Conservation (phyloP, 2,113 vertebrate species). For the Nibea coibor region DNA sequence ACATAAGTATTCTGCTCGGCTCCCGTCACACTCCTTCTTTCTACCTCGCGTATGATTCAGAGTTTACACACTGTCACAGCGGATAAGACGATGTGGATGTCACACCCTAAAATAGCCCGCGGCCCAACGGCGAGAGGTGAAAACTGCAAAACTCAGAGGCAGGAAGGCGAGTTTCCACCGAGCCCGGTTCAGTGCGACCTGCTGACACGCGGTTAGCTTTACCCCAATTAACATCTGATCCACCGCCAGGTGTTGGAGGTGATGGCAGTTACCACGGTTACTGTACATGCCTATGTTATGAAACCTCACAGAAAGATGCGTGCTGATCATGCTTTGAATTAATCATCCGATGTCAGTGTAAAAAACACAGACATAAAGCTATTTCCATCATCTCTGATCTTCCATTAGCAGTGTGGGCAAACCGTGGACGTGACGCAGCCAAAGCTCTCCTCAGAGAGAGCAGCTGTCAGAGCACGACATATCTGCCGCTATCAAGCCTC, state of each 20-base stretch:
- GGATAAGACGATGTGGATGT: slow-evolving; percentile 31
- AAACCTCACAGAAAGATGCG: slow-evolving; percentile 7
- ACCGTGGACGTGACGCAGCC: slow-evolving; percentile 10
- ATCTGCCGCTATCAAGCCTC: slow-evolving; percentile 42
- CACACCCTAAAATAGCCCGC: slow-evolving; percentile 47
- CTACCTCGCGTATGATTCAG: slow-evolving; percentile 40
- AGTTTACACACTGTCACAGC: slow-evolving; percentile 51
- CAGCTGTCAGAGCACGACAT: slow-evolving; percentile 53
- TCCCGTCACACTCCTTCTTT: slow-evolving; percentile 9
- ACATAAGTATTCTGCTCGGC: slow-evolving; percentile 43
- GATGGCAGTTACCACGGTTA: slow-evolving; percentile 51
- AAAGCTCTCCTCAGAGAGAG: slow-evolving; percentile 29
- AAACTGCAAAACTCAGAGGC: slow-evolving; percentile 34
- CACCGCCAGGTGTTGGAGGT: slow-evolving; percentile 12
- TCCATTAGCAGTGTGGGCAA: slow-evolving; percentile 27
- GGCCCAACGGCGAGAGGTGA: slow-evolving; percentile 14
- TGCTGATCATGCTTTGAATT: slow-evolving; percentile 23
- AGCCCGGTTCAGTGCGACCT: slow-evolving; percentile 33
- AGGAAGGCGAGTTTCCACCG: slow-evolving; percentile 27
- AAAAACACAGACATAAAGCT: slow-evolving; percentile 11
- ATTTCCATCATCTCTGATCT: slow-evolving; percentile 21
- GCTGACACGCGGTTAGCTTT: slow-evolving; percentile 40
- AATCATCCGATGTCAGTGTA: slow-evolving; percentile 10
- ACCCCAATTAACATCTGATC: slow-evolving; percentile 44
- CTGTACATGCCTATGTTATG: slow-evolving; percentile 4